Evolutionary conservation across 2,888 invertebrate genomes (phyloP).

Genomic region (Cyaniris semiargus): DNA sequence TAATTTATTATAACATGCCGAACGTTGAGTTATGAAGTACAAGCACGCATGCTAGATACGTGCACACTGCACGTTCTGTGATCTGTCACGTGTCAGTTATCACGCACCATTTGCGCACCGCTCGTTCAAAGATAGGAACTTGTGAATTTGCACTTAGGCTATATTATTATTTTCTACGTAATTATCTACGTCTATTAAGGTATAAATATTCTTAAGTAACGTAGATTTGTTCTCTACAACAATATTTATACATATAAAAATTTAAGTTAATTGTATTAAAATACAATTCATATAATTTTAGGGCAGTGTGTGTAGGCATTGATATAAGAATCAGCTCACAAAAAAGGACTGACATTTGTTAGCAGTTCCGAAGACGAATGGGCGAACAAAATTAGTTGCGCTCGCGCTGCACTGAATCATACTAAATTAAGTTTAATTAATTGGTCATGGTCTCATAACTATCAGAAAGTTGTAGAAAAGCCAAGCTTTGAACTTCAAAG

Average conservation of each 20-base stretch:
- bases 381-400: background rate
- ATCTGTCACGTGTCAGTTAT: background rate
- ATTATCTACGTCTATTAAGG: background rate
- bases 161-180: background rate
- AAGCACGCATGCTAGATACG: conserved; percentile 5
- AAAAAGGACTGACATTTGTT: background rate
- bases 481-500: conserved; percentile 16
- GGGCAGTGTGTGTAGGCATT: background rate
- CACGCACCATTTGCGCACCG: background rate
- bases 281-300: background rate
- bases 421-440: background rate
- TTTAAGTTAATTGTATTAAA: too few species aligned
- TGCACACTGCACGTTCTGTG: conserved; percentile 16
- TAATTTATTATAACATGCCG: background rate
- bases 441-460: conserved; percentile 10
- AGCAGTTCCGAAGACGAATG: background rate
- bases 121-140: background rate
- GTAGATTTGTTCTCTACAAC: too few species aligned
- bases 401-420: conserved; percentile 18
- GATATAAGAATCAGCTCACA: background rate
- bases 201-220: too few species aligned
- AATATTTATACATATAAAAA: too few species aligned
- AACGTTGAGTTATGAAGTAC: background rate
- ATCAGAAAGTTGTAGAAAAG: background rate
- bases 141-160: background rate